Percentiles rank a stretch among this genome's conserved stretches.
These are phyloP conservation scores for Zeugodacus cucurbitae DNA, from an alignment of 1,140 invertebrate species.

Conservation along the genomic window DNA sequence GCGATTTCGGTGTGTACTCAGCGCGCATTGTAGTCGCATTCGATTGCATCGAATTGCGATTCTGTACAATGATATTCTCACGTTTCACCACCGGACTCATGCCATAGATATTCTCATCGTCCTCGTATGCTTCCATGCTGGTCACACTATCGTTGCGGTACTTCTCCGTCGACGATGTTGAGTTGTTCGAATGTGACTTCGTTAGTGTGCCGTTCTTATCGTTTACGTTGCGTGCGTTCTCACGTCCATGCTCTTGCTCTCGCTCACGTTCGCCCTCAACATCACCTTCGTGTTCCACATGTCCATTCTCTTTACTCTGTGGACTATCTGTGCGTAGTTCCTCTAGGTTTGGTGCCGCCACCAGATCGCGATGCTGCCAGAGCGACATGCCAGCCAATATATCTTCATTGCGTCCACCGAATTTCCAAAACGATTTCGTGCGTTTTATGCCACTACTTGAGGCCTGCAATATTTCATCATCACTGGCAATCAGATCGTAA, in stretches of 20 bases:
- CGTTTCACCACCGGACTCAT: slow-evolving; percentile 52
- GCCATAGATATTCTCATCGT: slow-evolving; percentile 63
- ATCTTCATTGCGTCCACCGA: slow-evolving; percentile 72
- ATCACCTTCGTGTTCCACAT: slow-evolving; percentile 64
- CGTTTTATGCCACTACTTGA: slow-evolving; percentile 72
- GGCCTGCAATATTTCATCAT: slow-evolving; percentile 62
- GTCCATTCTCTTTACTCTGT: slow-evolving; percentile 65
- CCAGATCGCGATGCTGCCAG: slow-evolving; percentile 85
- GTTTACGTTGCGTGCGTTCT: slow-evolving; percentile 47
- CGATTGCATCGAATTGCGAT: slow-evolving; percentile 30
- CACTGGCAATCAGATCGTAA: slow-evolving; percentile 67
- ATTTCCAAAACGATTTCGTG: slow-evolving; percentile 87
- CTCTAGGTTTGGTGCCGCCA: slow-evolving; percentile 68
- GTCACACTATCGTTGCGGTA: slow-evolving; percentile 61
- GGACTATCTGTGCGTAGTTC: slow-evolving; percentile 52
- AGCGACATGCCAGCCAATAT: slow-evolving; percentile 86
- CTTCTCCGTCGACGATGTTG: slow-evolving; percentile 59
- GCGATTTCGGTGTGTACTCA: slow-evolving; percentile 59
- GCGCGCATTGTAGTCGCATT: slow-evolving; percentile 48
- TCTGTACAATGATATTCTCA: not conserved
- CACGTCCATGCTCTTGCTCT: slow-evolving; percentile 15
- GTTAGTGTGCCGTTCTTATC: slow-evolving; percentile 53
- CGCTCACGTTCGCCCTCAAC: not conserved
- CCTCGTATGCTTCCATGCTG: slow-evolving; percentile 58
- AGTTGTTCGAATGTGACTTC: slow-evolving; percentile 56